Base-by-base conservation (phyloP, 1,140 invertebrate genomes). In the Drosophila repletoides region DNA sequence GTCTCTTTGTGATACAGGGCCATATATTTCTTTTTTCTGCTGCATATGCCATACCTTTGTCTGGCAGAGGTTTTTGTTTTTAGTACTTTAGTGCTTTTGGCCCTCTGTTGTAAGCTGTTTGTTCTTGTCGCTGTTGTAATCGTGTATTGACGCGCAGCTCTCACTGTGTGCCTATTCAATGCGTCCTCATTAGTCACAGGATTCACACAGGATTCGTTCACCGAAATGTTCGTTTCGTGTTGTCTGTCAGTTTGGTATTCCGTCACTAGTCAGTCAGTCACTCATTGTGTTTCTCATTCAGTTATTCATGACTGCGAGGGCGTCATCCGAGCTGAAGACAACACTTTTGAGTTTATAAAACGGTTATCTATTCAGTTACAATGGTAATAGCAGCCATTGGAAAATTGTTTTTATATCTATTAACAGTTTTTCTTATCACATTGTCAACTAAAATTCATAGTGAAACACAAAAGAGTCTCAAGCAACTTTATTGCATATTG, bases 121-220 rank as follows among this genome's bases (percentile, higher is more conserved):
- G 55, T 67, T 36, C 29, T 46, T 19, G 12, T 41, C 68, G 69
- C 26, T 49, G 14, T 43, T 38, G 40, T 43, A 3, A 38, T 40
- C 14, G 51, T 33, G 31, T 53, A 53, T 52, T 41, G 49, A 53
- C 49, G 19, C 45, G 28, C 36, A 31, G 55, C 63, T 49, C 76
- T 51, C 17, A 56, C 29, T 65, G 63, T 64, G 40, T 65, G 65
- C 58, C 38, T 45, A 33, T 55, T 58, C 38, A 58, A 72, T 61
- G 68, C 43, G 40, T 38, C 10, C 52, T 75, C 68, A 77, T 77
- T 72, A 77, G 58, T 76, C 58, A 63, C 48, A 40, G 19, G 40
- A 58, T 19, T 40, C 34, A 29, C 21, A 49, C 45, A 40, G 19
- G 40, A 58, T 19, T 40, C 34, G 24, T 15, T 43, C 45, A 49